Conservation (phyloP, 2,888 invertebrate genomes). For the Pollenia angustigena region DNA sequence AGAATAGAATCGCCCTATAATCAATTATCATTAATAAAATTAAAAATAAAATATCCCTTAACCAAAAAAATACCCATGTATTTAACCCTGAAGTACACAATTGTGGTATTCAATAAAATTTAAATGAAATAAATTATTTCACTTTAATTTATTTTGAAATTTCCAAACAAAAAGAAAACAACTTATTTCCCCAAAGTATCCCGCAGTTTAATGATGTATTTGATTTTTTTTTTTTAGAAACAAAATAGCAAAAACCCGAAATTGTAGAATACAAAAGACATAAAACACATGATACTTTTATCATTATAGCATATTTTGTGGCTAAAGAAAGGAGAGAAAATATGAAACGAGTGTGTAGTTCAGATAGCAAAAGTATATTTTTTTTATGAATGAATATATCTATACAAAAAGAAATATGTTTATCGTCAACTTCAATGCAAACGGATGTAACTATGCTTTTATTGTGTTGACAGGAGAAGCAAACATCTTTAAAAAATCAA, state of each 20-base stretch:
- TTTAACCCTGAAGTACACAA: neutral
- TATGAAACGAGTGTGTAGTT: neutral
- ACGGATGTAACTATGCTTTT: no score
- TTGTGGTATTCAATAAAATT: no score
- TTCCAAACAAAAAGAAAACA: neutral
- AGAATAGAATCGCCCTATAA: no score
- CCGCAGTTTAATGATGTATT: conserved; percentile 59
- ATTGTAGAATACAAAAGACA: neutral
- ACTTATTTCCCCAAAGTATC: conserved; percentile 20
- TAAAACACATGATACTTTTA: conserved; percentile 27
- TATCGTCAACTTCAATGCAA: no score
- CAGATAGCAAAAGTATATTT: conserved; percentile 30
- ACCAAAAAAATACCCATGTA: neutral
- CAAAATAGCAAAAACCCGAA: conserved; percentile 24
- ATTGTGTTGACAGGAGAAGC: no score
- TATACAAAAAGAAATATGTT: neutral
- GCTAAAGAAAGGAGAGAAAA: neutral
- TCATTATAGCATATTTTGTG: conserved; percentile 48
- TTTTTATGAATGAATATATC: neutral
- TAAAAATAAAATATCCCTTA: no score
- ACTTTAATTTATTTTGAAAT: no score
- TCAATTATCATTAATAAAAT: no score
- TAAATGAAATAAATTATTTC: no score
- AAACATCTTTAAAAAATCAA: no score
- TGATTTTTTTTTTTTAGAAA: conserved; percentile 14